These are phyloP conservation scores for Zhuqinia jingwanae DNA, from an alignment of 2,888 invertebrate species.

Conservation along the genomic window DNA sequence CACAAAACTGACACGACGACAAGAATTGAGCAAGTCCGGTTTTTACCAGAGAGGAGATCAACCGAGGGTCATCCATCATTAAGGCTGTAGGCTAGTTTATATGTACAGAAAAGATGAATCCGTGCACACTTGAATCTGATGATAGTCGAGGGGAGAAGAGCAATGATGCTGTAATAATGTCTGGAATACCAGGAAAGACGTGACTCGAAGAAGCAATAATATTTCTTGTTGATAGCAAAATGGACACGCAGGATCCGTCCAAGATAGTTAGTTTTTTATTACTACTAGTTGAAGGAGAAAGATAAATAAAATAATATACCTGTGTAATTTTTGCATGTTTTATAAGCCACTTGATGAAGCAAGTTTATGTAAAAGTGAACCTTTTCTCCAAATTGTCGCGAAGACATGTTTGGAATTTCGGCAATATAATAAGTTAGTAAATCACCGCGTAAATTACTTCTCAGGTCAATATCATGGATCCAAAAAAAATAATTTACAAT, in stretches of 20 bases:
- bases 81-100: constrained; percentile 63
- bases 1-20: constrained; percentile 49
- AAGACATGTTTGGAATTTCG: background rate
- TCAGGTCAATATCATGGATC: background rate
- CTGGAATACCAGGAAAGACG: constrained; percentile 53
- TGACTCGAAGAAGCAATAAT: constrained; percentile 42
- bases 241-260: background rate
- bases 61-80: constrained; percentile 62
- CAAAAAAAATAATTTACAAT: background rate
- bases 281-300: too few relatives aligned
- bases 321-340: constrained; percentile 32
- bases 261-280: background rate
- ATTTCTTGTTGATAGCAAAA: constrained; percentile 26
- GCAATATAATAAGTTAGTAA: constrained; percentile 18
- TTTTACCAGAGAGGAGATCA: constrained; percentile 54
- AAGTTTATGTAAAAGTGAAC: too few relatives aligned
- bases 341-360: too few relatives aligned
- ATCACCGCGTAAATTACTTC: constrained; percentile 28
- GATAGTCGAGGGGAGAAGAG: background rate
- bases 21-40: constrained; percentile 68
- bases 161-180: constrained; percentile 19
- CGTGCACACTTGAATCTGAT: constrained; percentile 32
- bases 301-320: background rate
- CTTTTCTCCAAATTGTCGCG: background rate
- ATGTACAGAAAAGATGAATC: constrained; percentile 50